These are phyloP conservation scores for Oxytorus armatus DNA, from an alignment of 2,888 invertebrate species.

Conservation along the genomic window DNA sequence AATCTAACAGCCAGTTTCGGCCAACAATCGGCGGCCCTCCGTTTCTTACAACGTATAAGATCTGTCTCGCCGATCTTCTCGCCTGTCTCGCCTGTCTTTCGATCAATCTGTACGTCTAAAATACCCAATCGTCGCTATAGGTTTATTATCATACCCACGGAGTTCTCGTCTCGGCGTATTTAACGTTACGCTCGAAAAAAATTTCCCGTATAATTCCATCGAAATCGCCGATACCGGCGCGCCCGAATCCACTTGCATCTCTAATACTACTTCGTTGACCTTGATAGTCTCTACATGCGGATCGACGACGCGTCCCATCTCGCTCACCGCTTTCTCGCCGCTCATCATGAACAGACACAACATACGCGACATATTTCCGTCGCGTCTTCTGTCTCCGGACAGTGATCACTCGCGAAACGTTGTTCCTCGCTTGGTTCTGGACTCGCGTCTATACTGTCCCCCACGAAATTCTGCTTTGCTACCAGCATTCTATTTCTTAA, in stretches of 20 bases:
- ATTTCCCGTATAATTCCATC: background rate
- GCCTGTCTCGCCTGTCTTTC: no score
- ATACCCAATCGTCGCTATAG: conserved; percentile 14
- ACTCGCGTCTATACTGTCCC: background rate
- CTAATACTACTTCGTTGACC: conserved; percentile 13
- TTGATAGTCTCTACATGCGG: conserved; percentile 30
- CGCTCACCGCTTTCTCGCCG: background rate
- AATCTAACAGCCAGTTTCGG: conserved; percentile 15
- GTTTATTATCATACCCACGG: conserved; percentile 27
- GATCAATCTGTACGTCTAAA: no score
- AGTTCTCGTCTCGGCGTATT: conserved; percentile 1
- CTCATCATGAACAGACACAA: conserved; percentile 24
- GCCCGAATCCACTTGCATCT: conserved; percentile 19
- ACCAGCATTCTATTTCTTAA: background rate
- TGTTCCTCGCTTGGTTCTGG: background rate
- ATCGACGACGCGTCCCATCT: conserved; percentile 1
- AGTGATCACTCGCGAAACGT: conserved; percentile 24
- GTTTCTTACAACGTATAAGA: conserved; percentile 31
- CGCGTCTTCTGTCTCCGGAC: background rate
- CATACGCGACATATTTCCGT: no score
- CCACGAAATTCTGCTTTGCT: conserved; percentile 19
- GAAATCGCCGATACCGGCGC: conserved; percentile 24
- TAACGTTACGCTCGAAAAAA: background rate
- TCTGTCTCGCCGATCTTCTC: conserved; percentile 12
- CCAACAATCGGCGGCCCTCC: conserved; percentile 34